A percentile compares a stretch with the other conserved stretches of the same genome.
phyloP scores from a whole-genome alignment of 2,888 invertebrate genomes.

The Oxytorus armatus region DNA sequence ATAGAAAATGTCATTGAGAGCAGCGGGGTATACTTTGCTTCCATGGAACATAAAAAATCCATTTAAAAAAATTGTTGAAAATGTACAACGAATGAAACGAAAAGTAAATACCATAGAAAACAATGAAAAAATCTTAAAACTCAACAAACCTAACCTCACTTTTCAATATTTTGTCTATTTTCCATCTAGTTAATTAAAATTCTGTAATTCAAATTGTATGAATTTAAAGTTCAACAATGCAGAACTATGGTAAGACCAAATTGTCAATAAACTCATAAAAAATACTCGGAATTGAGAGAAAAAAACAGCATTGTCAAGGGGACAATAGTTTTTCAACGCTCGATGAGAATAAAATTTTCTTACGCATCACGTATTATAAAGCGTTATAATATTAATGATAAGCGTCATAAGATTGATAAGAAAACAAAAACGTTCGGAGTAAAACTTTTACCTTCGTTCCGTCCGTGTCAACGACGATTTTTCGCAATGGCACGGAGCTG shows the following conservation, averaged over 20 bases:
- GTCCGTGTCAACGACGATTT: conserved; percentile 92
- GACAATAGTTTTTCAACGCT: not conserved
- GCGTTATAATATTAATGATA: conserved; percentile 1
- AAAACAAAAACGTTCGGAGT: conserved; percentile 25
- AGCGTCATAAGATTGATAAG: conserved; percentile 4
- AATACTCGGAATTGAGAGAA: not conserved
- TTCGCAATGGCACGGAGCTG: conserved; percentile 90
- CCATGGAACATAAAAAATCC: too few relatives aligned
- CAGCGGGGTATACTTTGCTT: too few relatives aligned
- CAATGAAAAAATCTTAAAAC: not conserved
- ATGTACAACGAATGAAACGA: not conserved
- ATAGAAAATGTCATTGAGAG: too few relatives aligned
- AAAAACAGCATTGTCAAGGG: not conserved
- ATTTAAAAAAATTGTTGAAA: not conserved
- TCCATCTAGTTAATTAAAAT: not conserved
- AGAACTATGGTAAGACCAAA: not conserved
- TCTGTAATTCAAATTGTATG: not conserved
- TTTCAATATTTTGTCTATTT: not conserved
- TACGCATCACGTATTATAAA: not conserved
- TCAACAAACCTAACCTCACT: conserved; percentile 14
- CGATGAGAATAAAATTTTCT: not conserved
- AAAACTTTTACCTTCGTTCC: conserved; percentile 89
- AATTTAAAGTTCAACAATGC: not conserved
- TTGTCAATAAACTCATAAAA: not conserved
- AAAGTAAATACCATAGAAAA: not conserved